phyloP scores from a whole-genome alignment of 2,113 vertebrate species.

The Leuciscus idus region DNA sequence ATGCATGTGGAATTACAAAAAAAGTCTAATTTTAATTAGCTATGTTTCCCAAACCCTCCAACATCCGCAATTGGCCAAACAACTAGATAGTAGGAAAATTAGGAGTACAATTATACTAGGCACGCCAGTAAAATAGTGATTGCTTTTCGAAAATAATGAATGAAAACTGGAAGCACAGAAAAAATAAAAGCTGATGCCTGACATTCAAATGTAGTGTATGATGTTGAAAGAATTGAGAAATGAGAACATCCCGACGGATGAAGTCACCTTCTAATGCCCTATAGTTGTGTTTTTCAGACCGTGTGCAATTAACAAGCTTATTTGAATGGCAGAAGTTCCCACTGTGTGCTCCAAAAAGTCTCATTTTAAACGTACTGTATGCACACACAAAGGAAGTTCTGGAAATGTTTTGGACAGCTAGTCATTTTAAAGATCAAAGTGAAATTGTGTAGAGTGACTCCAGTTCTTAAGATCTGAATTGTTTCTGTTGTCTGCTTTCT shows the following conservation, averaged over 20 bases:
- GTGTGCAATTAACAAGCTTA: constrained; percentile 40
- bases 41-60: not conserved
- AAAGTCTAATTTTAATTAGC: no score
- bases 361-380: constrained; percentile 34
- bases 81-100: not conserved
- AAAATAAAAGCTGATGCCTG: not conserved
- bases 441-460: constrained; percentile 44
- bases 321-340: not conserved
- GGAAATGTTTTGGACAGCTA: constrained; percentile 73
- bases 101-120: not conserved
- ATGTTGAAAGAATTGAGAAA: not conserved
- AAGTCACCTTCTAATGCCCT: not conserved
- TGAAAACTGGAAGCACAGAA: not conserved
- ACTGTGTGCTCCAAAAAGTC: not conserved
- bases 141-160: not conserved
- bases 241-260: not conserved
- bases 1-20: no score
- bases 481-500: constrained; percentile 68
- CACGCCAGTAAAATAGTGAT: not conserved
- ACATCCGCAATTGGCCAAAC: not conserved
- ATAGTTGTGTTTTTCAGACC: constrained; percentile 18
- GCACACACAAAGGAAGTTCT: constrained; percentile 60
- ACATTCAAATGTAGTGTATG: not conserved
- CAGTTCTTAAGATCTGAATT: constrained; percentile 70
- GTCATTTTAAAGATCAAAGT: constrained; percentile 77